A percentile compares a stretch with the other conserved stretches of the same genome.
Evolutionary conservation across 1,140 invertebrate species (phyloP).

Genomic region (Drosophila lacertosa): DNA sequence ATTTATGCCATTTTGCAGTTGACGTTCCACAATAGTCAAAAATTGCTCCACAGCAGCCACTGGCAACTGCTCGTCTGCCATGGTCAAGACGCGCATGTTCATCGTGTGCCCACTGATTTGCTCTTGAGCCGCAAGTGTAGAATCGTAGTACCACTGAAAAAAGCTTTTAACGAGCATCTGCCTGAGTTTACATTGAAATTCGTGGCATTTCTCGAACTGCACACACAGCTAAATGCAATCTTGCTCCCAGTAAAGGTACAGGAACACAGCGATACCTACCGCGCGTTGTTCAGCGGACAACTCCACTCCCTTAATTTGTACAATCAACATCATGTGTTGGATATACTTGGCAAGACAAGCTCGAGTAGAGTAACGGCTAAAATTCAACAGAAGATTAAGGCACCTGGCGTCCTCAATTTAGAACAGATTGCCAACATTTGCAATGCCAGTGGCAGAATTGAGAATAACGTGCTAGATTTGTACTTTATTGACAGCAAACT

Average conservation of each 20-base stretch:
- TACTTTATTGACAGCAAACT: constrained; percentile 52
- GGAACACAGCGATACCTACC: constrained; percentile 32
- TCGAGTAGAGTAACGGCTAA: not conserved
- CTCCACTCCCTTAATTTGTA: constrained; percentile 4
- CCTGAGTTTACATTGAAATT: constrained; percentile 50
- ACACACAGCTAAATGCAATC: constrained; percentile 47
- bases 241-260: constrained; percentile 40
- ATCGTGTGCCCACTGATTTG: constrained; percentile 49
- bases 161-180: constrained; percentile 21
- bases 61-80: constrained; percentile 57
- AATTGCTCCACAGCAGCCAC: constrained; percentile 22
- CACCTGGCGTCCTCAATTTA: constrained; percentile 4
- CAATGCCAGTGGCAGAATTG: constrained; percentile 2
- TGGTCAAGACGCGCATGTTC: constrained; percentile 25
- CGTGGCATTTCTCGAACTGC: constrained; percentile 46
- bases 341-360: not conserved
- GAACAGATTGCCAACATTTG: constrained; percentile 32
- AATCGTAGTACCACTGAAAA: constrained; percentile 48
- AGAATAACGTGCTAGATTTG: constrained; percentile 25
- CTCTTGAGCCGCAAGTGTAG: constrained; percentile 38
- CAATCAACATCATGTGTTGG: not conserved
- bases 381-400: constrained; percentile 34
- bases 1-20: constrained; percentile 51
- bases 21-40: constrained; percentile 3
- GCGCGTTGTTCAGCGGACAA: constrained; percentile 39